phyloP scores from a whole-genome alignment of 2,113 vertebrate species.

The Ammodytes marinus region DNA sequence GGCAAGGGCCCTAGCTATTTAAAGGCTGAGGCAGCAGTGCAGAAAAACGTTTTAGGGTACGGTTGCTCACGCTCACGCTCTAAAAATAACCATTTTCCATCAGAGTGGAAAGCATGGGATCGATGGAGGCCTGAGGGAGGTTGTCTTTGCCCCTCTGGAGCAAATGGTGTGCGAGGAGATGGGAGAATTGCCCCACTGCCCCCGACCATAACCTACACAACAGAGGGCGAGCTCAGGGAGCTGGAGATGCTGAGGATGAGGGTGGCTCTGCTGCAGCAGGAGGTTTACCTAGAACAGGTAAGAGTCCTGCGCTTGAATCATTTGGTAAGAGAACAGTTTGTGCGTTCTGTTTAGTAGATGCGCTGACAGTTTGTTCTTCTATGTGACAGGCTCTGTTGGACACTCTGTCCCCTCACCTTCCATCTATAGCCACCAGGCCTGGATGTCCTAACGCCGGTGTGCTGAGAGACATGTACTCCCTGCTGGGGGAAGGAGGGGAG shows the following conservation, averaged over 20 bases:
- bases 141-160: slow-evolving; percentile 36
- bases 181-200: slow-evolving; percentile 46
- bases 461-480: slow-evolving; percentile 87
- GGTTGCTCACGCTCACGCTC: slow-evolving; percentile 65
- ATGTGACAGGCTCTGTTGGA: slow-evolving; percentile 85
- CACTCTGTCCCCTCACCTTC: slow-evolving; percentile 83
- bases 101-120: slow-evolving; percentile 81
- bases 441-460: slow-evolving; percentile 56
- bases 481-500: slow-evolving; percentile 88
- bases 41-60: slow-evolving; percentile 70
- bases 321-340: neutral
- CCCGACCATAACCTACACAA: slow-evolving; percentile 86
- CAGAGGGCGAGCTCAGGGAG: slow-evolving; percentile 85
- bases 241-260: slow-evolving; percentile 85
- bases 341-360: neutral
- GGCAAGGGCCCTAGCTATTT: slow-evolving; percentile 70
- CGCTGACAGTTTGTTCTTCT: slow-evolving; percentile 28
- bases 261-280: slow-evolving; percentile 87
- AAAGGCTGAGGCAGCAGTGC: slow-evolving; percentile 70
- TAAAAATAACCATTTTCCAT: slow-evolving; percentile 62
- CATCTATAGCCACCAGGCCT: slow-evolving; percentile 41
- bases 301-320: neutral
- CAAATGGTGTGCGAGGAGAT: slow-evolving; percentile 53
- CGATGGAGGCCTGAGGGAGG: slow-evolving; percentile 69
- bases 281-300: slow-evolving; percentile 90